Evolutionary conservation across 2,888 invertebrate species (phyloP).

Genomic region (Eurytoma californica): DNA sequence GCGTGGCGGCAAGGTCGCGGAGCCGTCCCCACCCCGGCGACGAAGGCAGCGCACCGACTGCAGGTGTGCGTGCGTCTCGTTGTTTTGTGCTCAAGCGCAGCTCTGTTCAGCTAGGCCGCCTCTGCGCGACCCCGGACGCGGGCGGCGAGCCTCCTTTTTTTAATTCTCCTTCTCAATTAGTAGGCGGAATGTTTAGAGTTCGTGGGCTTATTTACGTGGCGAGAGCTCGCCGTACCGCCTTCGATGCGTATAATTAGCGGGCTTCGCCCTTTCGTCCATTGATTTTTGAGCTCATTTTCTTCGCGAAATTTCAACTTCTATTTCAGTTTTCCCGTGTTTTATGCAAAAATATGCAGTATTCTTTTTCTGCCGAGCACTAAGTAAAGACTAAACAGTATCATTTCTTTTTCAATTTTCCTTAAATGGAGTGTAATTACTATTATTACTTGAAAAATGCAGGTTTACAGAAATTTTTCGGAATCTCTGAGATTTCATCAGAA

Average conservation of each 20-base stretch:
- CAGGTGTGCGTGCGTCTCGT: too few relatives aligned
- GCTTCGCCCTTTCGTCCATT: slow-evolving; percentile 30
- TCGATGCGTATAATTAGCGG: slow-evolving; percentile 41
- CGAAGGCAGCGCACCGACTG: too few relatives aligned
- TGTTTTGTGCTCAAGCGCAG: too few relatives aligned
- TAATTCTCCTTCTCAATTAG: slow-evolving; percentile 38
- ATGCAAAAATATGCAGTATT: too few relatives aligned
- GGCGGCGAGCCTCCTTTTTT: background rate
- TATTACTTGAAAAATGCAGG: background rate
- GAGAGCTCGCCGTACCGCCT: background rate
- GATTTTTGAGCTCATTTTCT: background rate
- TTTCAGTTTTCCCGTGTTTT: too few relatives aligned
- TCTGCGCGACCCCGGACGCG: background rate
- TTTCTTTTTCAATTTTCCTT: too few relatives aligned
- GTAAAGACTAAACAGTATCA: too few relatives aligned
- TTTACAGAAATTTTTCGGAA: background rate
- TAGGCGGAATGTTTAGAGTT: slow-evolving; percentile 50
- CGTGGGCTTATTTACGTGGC: slow-evolving; percentile 36
- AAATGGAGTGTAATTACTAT: too few relatives aligned
- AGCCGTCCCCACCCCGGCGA: background rate
- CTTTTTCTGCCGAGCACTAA: too few relatives aligned
- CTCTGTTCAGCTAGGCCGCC: too few relatives aligned
- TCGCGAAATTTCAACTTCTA: too few relatives aligned
- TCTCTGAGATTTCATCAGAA: slow-evolving; percentile 5
- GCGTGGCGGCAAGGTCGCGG: slow-evolving; percentile 23